Evolutionary conservation across 2,113 vertebrate species (phyloP).

Genomic region (Embiotoca jacksoni): DNA sequence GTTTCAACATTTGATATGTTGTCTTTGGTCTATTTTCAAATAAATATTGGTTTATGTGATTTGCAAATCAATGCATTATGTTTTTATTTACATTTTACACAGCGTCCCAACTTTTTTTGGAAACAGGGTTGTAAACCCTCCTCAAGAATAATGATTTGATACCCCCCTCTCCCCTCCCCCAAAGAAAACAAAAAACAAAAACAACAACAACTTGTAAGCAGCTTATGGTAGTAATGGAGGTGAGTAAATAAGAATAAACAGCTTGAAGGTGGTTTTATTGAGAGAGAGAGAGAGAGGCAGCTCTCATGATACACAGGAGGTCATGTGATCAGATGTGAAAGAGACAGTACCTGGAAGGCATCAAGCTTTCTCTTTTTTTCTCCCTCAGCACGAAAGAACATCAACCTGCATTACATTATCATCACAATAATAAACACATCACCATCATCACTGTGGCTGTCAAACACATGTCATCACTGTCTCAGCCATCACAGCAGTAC

Average conservation of each 20-base stretch:
- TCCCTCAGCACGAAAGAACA: slow-evolving; percentile 73
- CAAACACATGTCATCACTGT: slow-evolving; percentile 3
- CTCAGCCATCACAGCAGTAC: slow-evolving; percentile 6
- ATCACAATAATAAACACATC: slow-evolving; percentile 56
- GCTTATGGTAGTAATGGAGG: background rate
- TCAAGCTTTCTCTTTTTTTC: slow-evolving; percentile 65
- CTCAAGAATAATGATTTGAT: too few relatives aligned
- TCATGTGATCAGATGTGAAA: slow-evolving; percentile 46
- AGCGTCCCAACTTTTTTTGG: too few relatives aligned
- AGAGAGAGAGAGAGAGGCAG: background rate
- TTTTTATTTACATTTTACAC: too few relatives aligned
- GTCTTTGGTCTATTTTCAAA: too few relatives aligned
- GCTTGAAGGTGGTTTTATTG: slow-evolving; percentile 60
- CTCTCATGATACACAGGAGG: slow-evolving; percentile 25
- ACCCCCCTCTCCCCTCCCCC: too few relatives aligned
- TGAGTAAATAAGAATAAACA: slow-evolving; percentile 48
- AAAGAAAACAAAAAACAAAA: too few relatives aligned
- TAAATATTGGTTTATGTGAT: too few relatives aligned
- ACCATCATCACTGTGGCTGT: slow-evolving; percentile 32
- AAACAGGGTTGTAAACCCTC: too few relatives aligned
- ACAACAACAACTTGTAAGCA: too few relatives aligned
- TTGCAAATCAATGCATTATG: too few relatives aligned
- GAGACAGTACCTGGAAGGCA: slow-evolving; percentile 74
- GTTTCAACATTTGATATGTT: too few relatives aligned
- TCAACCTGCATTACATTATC: slow-evolving; percentile 77